Base-by-base conservation (phyloP, 2,888 invertebrate genomes). In the Agrotis ipsilon region DNA sequence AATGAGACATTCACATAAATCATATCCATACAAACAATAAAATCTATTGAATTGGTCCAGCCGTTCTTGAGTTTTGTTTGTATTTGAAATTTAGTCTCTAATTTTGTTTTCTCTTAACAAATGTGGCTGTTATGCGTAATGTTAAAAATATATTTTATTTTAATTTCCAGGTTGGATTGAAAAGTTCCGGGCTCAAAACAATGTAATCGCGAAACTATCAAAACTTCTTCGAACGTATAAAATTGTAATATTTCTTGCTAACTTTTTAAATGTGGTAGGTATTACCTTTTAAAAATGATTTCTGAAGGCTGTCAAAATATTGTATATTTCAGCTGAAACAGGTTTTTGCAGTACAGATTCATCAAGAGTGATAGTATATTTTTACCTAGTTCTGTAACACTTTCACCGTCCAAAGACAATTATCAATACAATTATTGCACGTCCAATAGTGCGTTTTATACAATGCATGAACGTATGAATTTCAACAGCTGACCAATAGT, bases 141-240 rank as follows among this genome's bases (percentile, higher is more conserved):
- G 5, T 21, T 32, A 54, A 6, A n/a, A 2, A 13, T 2, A 27
- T 39, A 7, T 32, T 7, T 11, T 0, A 13, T 74, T 54, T 43
- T 0, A 6, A 43, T 45, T 71, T 74, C 19, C 71, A 71, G 71
- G 21, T 48, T 21, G 9, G 9, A 43, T 16, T 51, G 18, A 32
- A 27, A 21, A 4, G 16, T 18, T 52, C 7, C 52, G 11, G 46
- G 2, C 0, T 16, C 62, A 27, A 54, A 24, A 11, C 52, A 62
- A 62, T 39, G 39, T 52, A 54, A 73, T n/a, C 18, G 4, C 19
- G 32, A 14, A 14, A 7, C 2, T 3, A 14, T 45, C 16, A 27
- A 46, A 19, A 19, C 4, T 46, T 24, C 46, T 24, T 46, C 4
- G 11, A 5, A n/a, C 6, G 4, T 52, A 11, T 21, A 51, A 19